Evolutionary conservation across 2,888 invertebrate species (phyloP), one percentile per base, ranked within the genome.

Genomic region (Brachylomia viminalis): DNA sequence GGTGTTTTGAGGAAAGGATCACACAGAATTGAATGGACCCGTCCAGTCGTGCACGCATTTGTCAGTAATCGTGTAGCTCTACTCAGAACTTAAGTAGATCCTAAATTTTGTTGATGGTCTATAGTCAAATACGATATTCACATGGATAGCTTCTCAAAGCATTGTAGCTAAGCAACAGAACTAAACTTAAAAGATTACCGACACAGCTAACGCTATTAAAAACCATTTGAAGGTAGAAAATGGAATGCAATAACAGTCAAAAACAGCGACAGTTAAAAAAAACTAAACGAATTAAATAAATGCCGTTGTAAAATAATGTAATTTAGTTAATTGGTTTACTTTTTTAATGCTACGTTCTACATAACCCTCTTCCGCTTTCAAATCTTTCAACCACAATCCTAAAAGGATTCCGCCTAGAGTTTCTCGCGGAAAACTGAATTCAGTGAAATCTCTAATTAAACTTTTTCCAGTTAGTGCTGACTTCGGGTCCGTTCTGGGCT

Each of bases 381-480:
- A 70, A 76, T n/a, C 38, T 47, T 54, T 10, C 15, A 54, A 54
- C 61, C 58, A 23, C 64, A 70, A 58, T 70, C 27, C 27, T 45
- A 45, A 58, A 68, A 76, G 30, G 42, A 52, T 52, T 27, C 27
- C 15, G 5, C 8, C 17, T 27, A 30, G 33, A 27, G n/a, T 65
- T 45, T 52, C 33, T 38, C 47, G 66, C n/a, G 15, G 20, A 15
- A 72, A 77, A 49, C 54, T 47, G 15, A 77, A 77, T 66, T 78
- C 59, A 66, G 30, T 47, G 17, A 54, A 77, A 71, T 61, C 52
- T 72, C 23, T 66, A 62, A 72, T 67, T 79, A 62, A 79, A 64
- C 20, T 67, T 78, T 79, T 67, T 79, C 67, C 42, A 56, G 73
- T 56, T 23, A 52, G 20, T 1, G 15, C 56, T n/a, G 42, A 56